phyloP scores from a whole-genome alignment of 1,140 invertebrate species.

The Cataglyphis hispanica region DNA sequence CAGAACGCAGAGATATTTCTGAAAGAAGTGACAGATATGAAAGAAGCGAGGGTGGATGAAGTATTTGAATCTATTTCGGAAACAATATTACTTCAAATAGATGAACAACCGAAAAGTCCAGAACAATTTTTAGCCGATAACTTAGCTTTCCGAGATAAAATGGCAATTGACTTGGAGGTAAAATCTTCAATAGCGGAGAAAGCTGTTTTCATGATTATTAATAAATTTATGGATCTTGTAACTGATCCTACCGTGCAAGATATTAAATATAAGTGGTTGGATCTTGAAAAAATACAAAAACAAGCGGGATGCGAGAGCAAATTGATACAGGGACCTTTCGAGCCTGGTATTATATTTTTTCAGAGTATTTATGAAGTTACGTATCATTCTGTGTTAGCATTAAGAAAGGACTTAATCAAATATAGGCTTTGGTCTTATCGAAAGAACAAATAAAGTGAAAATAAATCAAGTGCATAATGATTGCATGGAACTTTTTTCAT shows the following conservation, averaged over 20 bases:
- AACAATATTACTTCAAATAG: constrained; percentile 89
- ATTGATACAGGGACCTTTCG: constrained; percentile 84
- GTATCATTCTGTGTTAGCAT: neutral
- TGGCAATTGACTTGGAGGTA: constrained; percentile 85
- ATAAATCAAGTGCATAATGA: constrained; percentile 89
- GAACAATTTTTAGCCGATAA: constrained; percentile 90
- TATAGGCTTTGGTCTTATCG: constrained; percentile 88
- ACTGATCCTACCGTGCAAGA: constrained; percentile 87
- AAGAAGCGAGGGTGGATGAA: constrained; percentile 91
- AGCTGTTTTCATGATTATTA: constrained; percentile 90
- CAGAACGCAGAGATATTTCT: constrained; percentile 91
- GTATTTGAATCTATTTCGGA: constrained; percentile 89
- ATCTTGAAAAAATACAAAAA: constrained; percentile 88
- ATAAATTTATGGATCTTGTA: constrained; percentile 89
- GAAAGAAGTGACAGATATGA: constrained; percentile 91
- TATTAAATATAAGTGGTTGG: constrained; percentile 89
- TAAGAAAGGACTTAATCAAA: constrained; percentile 37
- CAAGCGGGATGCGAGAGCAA: constrained; percentile 87
- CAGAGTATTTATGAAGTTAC: neutral
- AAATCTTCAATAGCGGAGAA: constrained; percentile 89
- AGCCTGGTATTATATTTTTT: constrained; percentile 84
- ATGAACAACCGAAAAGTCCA: constrained; percentile 89
- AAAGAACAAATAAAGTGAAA: constrained; percentile 88
- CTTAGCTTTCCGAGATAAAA: constrained; percentile 81
- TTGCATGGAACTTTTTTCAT: constrained; percentile 91